A percentile compares a stretch with the other conserved stretches of the same genome.
These are phyloP conservation scores for Drosophila busckii DNA, from an alignment of 1,140 invertebrate genomes.

Conservation along the genomic window DNA sequence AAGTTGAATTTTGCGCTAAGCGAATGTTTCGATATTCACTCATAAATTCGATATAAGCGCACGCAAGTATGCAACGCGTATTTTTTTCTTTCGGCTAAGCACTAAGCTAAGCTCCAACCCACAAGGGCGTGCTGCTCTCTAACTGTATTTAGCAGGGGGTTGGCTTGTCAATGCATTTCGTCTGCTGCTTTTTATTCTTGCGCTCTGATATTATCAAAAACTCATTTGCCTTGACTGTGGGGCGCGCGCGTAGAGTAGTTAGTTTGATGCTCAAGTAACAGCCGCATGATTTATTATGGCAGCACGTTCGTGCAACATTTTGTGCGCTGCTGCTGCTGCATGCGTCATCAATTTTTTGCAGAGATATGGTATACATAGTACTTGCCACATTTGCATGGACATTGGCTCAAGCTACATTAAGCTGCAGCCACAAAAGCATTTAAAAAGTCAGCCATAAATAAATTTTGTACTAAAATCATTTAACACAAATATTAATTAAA, in stretches of 20 bases:
- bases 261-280: conserved; percentile 36
- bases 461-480: conserved; percentile 55
- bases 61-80: conserved; percentile 71
- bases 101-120: no score
- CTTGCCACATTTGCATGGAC: conserved; percentile 56
- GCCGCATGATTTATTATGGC: conserved; percentile 69
- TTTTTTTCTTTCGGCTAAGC: conserved; percentile 18
- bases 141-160: no score
- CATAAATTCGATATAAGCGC: conserved; percentile 69
- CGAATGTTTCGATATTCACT: conserved; percentile 37
- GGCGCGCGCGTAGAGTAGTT: conserved; percentile 13
- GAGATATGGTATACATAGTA: no score
- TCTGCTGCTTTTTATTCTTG: no score
- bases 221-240: conserved; percentile 59
- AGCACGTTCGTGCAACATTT: background rate
- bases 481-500: conserved; percentile 71
- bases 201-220: conserved; percentile 75
- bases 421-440: conserved; percentile 45
- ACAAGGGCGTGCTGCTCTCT: no score
- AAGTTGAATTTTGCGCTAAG: conserved; percentile 27
- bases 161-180: conserved; percentile 69
- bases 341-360: conserved; percentile 70
- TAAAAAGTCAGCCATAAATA: conserved; percentile 55
- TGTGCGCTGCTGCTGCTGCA: conserved; percentile 1
- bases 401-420: conserved; percentile 63